phyloP scores from a whole-genome alignment of 1,140 invertebrate species.

The Drosophila persimilis region DNA sequence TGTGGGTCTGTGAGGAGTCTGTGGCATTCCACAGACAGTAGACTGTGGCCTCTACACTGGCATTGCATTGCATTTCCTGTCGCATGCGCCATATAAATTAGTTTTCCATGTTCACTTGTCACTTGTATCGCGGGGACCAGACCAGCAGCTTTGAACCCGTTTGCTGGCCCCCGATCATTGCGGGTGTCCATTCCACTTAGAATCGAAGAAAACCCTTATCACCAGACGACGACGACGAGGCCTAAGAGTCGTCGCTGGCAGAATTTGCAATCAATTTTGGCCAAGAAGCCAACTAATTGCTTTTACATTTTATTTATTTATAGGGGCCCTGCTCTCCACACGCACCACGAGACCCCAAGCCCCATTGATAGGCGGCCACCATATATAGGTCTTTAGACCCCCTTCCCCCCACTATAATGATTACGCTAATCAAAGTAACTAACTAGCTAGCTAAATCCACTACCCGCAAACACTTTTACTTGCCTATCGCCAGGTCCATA shows the following conservation, averaged over 20 bases:
- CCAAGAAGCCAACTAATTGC: constrained; percentile 51
- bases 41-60: background rate
- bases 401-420: background rate
- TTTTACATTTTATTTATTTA: constrained; percentile 40
- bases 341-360: constrained; percentile 19
- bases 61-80: constrained; percentile 49
- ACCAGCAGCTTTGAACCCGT: constrained; percentile 35
- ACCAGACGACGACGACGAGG: constrained; percentile 3
- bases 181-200: constrained; percentile 64
- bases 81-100: constrained; percentile 73
- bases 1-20: constrained; percentile 4
- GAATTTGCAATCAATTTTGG: constrained; percentile 67
- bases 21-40: constrained; percentile 6
- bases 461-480: constrained; percentile 67
- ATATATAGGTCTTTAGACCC: constrained; percentile 11
- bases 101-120: constrained; percentile 77
- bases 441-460: constrained; percentile 24
- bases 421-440: background rate
- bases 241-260: constrained; percentile 15
- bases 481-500: constrained; percentile 63
- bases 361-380: too few species aligned
- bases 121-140: constrained; percentile 61
- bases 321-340: constrained; percentile 17
- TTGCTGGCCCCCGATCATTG: constrained; percentile 38
- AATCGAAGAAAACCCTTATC: constrained; percentile 61